phyloP scores from a whole-genome alignment of 2,888 invertebrate genomes.

The Cotesia congregata region DNA sequence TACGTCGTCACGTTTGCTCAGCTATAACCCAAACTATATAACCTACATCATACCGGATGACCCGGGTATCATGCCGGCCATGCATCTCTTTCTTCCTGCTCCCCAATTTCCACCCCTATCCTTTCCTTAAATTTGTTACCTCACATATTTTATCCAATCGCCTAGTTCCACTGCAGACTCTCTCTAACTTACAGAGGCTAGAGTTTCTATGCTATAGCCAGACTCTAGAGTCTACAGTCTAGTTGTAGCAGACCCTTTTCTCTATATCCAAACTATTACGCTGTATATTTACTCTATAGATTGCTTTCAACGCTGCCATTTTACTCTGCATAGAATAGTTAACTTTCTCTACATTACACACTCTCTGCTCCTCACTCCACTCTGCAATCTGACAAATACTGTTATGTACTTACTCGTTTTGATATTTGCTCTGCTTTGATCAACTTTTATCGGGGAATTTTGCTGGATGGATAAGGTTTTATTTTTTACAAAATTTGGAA shows the following conservation, averaged over 20 bases:
- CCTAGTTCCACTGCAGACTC: neutral
- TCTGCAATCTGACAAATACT: neutral
- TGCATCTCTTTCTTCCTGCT: neutral
- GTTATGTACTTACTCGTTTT: neutral
- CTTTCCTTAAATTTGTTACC: neutral
- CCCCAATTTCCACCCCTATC: neutral
- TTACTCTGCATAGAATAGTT: neutral
- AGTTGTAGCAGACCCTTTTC: neutral
- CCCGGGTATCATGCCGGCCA: neutral
- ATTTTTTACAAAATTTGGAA: no score
- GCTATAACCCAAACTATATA: neutral
- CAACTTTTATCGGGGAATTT: no score
- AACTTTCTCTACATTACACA: neutral
- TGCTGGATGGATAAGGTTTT: no score
- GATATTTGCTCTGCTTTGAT: no score
- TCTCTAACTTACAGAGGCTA: no score
- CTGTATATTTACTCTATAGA: neutral
- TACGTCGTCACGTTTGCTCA: conserved; percentile 19
- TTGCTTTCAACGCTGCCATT: conserved; percentile 17
- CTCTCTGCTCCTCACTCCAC: neutral
- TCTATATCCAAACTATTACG: neutral
- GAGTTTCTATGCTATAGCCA: no score
- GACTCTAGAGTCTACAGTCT: no score
- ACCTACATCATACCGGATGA: neutral
- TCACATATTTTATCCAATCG: neutral